These are phyloP conservation scores for Ichneumon xanthorius DNA, from an alignment of 2,888 invertebrate species.

Conservation along the genomic window DNA sequence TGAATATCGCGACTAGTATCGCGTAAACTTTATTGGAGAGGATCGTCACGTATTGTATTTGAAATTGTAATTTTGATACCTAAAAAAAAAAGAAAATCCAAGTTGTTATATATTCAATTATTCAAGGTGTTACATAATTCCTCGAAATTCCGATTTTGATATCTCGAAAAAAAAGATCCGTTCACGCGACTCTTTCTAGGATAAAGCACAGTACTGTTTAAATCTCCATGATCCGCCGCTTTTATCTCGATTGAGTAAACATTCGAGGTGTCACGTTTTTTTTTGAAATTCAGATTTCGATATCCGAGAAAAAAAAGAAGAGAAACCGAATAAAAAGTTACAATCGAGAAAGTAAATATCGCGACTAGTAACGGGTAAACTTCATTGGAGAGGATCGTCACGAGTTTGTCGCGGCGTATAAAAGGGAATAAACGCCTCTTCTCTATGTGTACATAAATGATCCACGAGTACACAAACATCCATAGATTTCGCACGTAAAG, in stretches of 20 bases:
- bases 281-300: too few relatives aligned
- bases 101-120: too few relatives aligned
- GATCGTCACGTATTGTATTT: too few relatives aligned
- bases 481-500: background rate
- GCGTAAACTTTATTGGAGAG: too few relatives aligned
- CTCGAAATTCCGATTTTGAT: background rate
- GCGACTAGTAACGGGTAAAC: background rate
- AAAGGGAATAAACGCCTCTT: background rate
- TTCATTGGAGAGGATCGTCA: slow-evolving; percentile 12
- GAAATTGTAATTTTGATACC: too few relatives aligned
- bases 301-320: too few relatives aligned
- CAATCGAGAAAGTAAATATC: too few relatives aligned
- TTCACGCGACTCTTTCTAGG: background rate
- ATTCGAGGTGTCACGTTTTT: background rate
- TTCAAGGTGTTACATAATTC: background rate
- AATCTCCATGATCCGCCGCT: background rate
- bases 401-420: slow-evolving; percentile 10
- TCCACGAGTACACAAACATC: slow-evolving; percentile 12
- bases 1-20: too few relatives aligned
- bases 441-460: slow-evolving; percentile 35
- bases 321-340: too few relatives aligned
- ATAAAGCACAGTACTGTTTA: background rate
- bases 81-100: too few relatives aligned
- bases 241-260: slow-evolving; percentile 20
- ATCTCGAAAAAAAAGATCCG: background rate